These are phyloP conservation scores for Oryzias curvinotus DNA, from an alignment of 2,113 vertebrate species.

Conservation along the genomic window DNA sequence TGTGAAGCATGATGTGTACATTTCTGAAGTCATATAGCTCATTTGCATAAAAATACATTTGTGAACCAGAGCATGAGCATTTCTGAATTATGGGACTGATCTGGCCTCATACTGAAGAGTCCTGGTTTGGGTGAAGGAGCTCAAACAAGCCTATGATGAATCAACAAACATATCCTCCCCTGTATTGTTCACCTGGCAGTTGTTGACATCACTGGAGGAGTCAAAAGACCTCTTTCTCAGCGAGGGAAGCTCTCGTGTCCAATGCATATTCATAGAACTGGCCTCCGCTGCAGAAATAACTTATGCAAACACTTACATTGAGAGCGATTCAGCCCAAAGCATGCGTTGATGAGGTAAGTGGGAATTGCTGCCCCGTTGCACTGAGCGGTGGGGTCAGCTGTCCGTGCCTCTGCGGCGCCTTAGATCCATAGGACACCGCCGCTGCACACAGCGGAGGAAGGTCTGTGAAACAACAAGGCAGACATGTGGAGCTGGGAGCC, in stretches of 20 bases:
- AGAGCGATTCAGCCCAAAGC: conserved; percentile 67
- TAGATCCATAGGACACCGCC: conserved; percentile 21
- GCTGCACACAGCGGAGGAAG: conserved; percentile 14
- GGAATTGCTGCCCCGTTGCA: conserved; percentile 33
- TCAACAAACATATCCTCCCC: conserved; percentile 31
- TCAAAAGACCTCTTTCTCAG: conserved; percentile 34
- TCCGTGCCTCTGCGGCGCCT: conserved; percentile 15
- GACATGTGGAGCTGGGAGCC: conserved; percentile 14
- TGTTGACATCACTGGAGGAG: conserved; percentile 39
- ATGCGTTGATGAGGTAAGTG: conserved; percentile 71
- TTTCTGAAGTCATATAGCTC: too few relatives aligned
- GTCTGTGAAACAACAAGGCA: conserved; percentile 22
- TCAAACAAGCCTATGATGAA: conserved; percentile 37
- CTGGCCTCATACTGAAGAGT: too few relatives aligned
- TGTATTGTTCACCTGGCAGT: conserved; percentile 17
- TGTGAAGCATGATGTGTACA: too few relatives aligned
- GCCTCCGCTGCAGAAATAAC: conserved; percentile 54
- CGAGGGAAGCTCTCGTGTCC: conserved; percentile 34
- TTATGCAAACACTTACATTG: conserved; percentile 69
- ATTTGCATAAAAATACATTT: too few relatives aligned
- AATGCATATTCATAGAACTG: conserved; percentile 67
- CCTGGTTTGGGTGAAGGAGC: conserved; percentile 22
- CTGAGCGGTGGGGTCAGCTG: conserved; percentile 26
- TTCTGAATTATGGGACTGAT: too few relatives aligned
- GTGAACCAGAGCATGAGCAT: too few relatives aligned